Percentiles rank a stretch among this genome's conserved stretches.
These are phyloP conservation scores for Apamea sordens DNA, from an alignment of 2,888 invertebrate species.

Conservation along the genomic window DNA sequence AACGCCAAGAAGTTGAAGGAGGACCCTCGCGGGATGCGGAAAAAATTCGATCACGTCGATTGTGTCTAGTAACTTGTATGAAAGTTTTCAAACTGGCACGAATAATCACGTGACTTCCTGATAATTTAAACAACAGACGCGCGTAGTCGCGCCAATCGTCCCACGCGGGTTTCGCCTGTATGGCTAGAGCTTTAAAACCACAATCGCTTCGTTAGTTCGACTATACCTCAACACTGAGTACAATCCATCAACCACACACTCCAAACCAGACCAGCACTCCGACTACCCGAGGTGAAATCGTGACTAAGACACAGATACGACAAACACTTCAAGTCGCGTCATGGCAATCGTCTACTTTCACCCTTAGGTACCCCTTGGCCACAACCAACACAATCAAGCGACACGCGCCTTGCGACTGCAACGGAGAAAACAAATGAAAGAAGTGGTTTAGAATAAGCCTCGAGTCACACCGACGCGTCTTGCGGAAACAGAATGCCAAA, in stretches of 20 bases:
- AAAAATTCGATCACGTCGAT: not conserved
- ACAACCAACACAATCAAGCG: not conserved
- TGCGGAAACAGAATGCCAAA: not conserved
- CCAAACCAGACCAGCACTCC: not conserved
- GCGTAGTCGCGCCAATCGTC: not conserved
- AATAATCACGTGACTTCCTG: not conserved
- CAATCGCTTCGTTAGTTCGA: not conserved
- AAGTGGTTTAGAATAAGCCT: not conserved
- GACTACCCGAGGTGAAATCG: not conserved
- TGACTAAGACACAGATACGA: constrained; percentile 19
- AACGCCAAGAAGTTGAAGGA: no score
- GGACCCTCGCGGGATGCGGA: not conserved
- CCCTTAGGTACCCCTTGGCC: no score
- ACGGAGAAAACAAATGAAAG: not conserved
- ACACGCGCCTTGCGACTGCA: not conserved
- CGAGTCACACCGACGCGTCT: not conserved
- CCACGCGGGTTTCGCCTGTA: not conserved
- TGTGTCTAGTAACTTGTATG: not conserved
- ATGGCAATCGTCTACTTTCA: not conserved
- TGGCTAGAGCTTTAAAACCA: not conserved
- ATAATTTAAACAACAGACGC: not conserved
- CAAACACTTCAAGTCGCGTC: not conserved
- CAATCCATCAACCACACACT: not conserved
- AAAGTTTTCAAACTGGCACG: not conserved
- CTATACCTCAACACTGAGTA: not conserved